Evolutionary conservation across 2,888 invertebrate species (phyloP), one percentile per base, ranked within the genome.

Genomic region (Koerneria pararmatus): DNA sequence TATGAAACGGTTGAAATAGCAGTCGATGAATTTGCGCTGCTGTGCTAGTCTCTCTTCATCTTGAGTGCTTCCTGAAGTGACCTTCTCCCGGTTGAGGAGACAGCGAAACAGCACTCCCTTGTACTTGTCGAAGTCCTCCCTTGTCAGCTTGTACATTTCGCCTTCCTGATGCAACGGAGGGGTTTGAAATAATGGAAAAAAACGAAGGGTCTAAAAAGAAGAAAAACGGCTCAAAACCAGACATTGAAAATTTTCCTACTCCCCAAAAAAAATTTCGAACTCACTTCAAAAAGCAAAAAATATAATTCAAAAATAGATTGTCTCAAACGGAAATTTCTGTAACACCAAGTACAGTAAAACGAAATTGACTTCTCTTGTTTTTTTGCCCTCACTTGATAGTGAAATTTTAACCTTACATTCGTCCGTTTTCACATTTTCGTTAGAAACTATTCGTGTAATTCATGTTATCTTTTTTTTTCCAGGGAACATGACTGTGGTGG

Each of bases 401-500:
- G n/a, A n/a, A n/a, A n/a, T n/a, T n/a, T 41, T 41, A 15, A 19
- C 46, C 11, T 11, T n/a, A 41, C 46, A 41, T 41, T 41, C 46
- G n/a, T 11, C 46, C n/a, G 11, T 41, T 41, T 15, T 41, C 46
- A 19, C 46, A 19, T 41, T 41, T n/a, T 41, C 46, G n/a, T 15
- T 11, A 41, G 11, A 41, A 15, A 15, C 11, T 15, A 41, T n/a
- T 41, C n/a, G 46, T 41, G n/a, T 15, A 41, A 41, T 41, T 11
- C n/a, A 15, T 11, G 46, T 41, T 57, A 29, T 22, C 32, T 34
- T 29, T 29, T 6, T 51, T 8, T 29, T 63, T 54, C 3, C 35
- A 64, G 54, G 61, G 48, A 78, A 78, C 49, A 83, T 82, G 83
- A 80, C 80, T 56, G 67, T 75, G 65, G 78, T 82, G 59, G 76